Conservation (phyloP, 2,797 vertebrate species). For the Sus cebifrons region DNA sequence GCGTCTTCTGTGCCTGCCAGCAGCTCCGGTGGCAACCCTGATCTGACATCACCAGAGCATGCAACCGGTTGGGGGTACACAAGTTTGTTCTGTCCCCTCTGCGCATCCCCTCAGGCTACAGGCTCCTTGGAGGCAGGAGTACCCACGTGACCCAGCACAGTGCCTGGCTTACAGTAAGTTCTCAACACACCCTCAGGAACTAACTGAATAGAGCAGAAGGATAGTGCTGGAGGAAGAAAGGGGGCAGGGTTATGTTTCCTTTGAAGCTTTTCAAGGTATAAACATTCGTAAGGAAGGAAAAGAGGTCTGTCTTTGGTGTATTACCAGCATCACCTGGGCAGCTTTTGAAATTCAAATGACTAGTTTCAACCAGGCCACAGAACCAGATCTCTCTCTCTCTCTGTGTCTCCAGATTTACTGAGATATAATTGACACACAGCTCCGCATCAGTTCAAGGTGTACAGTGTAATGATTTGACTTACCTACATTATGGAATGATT, state of each 20-base stretch:
- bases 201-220: not conserved
- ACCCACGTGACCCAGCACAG: fast-evolving
- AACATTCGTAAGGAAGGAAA: not conserved
- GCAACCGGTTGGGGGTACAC: not conserved
- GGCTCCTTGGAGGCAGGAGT: not conserved
- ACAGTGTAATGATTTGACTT: not conserved
- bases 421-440: not conserved
- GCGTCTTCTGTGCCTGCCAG: not conserved
- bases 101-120: not conserved
- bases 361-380: too few relatives aligned
- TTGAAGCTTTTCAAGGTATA: not conserved
- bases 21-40: fast-evolving
- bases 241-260: not conserved
- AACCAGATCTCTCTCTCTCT: not conserved
- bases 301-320: not conserved
- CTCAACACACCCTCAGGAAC: not conserved
- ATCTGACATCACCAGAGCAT: fast-evolving
- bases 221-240: not conserved
- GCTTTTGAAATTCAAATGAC: not conserved
- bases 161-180: not conserved
- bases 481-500: not conserved
- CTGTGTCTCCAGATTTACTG: not conserved
- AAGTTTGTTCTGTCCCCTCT: fast-evolving
- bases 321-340: not conserved
- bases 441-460: not conserved